Percentiles rank a stretch among this genome's conserved stretches.
phyloP scores from a whole-genome alignment of 1,140 invertebrate species.

The Lepidurus arcticus region DNA sequence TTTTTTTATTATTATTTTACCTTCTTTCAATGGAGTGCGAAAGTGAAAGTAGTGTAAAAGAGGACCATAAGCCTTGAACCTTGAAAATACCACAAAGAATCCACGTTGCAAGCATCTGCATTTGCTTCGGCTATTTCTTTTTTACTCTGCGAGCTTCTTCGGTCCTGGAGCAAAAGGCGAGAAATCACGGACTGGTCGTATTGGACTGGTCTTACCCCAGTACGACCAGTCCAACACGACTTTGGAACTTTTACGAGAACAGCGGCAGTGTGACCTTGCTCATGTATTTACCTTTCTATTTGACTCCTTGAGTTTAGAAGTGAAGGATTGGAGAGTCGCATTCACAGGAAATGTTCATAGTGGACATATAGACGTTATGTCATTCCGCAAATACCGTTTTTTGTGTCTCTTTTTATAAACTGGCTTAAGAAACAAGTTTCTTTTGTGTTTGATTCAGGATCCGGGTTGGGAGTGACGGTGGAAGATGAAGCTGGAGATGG shows the following conservation, averaged over 20 bases:
- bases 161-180: background rate
- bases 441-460: background rate
- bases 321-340: background rate
- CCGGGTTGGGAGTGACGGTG: background rate
- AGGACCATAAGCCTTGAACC: background rate
- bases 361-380: background rate
- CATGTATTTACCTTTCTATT: background rate
- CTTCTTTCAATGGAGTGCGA: background rate
- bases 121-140: background rate
- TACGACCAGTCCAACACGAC: background rate
- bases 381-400: background rate
- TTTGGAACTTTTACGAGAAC: background rate
- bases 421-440: background rate
- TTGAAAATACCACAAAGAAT: constrained; percentile 7
- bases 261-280: background rate
- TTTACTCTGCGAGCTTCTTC: constrained; percentile 4
- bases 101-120: background rate
- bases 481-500: background rate
- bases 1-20: too few species aligned
- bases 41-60: background rate
- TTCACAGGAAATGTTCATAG: background rate
- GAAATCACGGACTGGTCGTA: background rate
- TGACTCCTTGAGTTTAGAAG: background rate
- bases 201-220: too few species aligned
- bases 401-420: background rate